A percentile compares a stretch with the other conserved stretches of the same genome.
Evolutionary conservation across 2,888 invertebrate genomes (phyloP).

Genomic region (Salticus scenicus): DNA sequence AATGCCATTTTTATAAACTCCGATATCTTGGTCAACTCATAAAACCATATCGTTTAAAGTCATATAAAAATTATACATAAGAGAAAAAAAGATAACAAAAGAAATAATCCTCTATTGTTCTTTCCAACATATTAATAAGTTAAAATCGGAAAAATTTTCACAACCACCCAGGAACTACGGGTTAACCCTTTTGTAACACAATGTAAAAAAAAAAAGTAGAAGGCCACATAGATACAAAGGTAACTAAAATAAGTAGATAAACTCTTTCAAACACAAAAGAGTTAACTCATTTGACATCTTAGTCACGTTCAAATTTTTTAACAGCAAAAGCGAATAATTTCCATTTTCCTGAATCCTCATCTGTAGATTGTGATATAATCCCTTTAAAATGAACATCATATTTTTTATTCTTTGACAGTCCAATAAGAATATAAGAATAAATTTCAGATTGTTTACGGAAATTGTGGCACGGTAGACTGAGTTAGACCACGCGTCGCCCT

Average conservation of each 20-base stretch:
- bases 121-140: neutral
- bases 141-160: neutral
- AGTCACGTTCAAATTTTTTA: neutral
- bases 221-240: neutral
- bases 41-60: too few relatives aligned
- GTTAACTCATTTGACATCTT: neutral
- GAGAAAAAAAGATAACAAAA: neutral
- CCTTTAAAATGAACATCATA: neutral
- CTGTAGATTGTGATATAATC: neutral
- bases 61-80: too few relatives aligned
- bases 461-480: neutral
- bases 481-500: neutral
- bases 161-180: conserved; percentile 1
- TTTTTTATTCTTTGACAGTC: neutral
- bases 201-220: neutral
- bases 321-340: neutral
- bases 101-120: neutral
- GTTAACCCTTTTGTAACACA: neutral
- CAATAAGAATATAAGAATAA: neutral
- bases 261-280: neutral
- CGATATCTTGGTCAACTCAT: too few relatives aligned
- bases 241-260: neutral
- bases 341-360: neutral
- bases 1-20: too few relatives aligned
- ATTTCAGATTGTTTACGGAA: neutral